Evolutionary conservation across 2,797 vertebrate species (phyloP).

Genomic region (Monodelphis domestica): DNA sequence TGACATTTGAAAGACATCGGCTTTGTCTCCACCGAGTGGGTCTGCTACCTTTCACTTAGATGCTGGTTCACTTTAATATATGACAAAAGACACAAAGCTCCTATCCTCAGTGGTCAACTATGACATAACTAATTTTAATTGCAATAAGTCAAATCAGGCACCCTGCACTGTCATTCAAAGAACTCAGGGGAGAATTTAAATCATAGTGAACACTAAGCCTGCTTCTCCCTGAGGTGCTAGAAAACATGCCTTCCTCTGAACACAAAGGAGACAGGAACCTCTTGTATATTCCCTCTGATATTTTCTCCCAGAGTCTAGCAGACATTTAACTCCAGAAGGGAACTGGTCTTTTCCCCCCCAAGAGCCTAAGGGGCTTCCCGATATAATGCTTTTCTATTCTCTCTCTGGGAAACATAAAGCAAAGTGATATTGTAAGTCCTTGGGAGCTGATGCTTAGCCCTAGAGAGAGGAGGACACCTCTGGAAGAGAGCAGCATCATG

Average conservation of each 20-base stretch:
- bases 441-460: not conserved
- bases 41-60: not conserved
- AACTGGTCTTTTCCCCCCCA: not conserved
- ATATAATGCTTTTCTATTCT: not conserved
- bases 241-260: not conserved
- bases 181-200: not conserved
- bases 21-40: not conserved
- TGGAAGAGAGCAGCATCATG: not conserved
- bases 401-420: not conserved
- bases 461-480: too few relatives aligned
- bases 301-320: not conserved
- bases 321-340: slow-evolving; percentile 18
- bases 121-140: slow-evolving; percentile 26
- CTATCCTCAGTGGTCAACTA: not conserved
- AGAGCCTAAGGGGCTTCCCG: not conserved
- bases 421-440: not conserved
- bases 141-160: not conserved
- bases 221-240: not conserved
- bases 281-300: not conserved
- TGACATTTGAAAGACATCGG: slow-evolving; percentile 63
- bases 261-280: not conserved
- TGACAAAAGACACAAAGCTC: slow-evolving; percentile 33
- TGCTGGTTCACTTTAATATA: slow-evolving; percentile 1
- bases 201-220: not conserved
- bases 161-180: not conserved